phyloP scores from a whole-genome alignment of 2,113 vertebrate genomes.

The Antigone vipio region DNA sequence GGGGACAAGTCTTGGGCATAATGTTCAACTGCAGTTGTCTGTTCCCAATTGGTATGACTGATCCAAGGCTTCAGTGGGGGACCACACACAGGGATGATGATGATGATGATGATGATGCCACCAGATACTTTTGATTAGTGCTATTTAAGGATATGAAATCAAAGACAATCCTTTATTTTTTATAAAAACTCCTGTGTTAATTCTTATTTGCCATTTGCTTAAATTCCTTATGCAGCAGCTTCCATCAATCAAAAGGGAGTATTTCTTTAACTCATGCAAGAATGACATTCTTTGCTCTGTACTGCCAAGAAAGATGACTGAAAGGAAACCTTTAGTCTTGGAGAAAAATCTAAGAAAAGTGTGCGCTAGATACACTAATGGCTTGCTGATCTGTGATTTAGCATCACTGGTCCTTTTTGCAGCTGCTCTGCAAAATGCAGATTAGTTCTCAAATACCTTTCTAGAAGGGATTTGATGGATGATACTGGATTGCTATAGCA shows the following conservation, averaged over 20 bases:
- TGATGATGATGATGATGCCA: not conserved
- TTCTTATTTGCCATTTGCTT: not conserved
- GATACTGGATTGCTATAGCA: not conserved
- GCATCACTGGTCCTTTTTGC: not conserved
- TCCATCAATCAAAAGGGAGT: not conserved
- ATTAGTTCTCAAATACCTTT: not conserved
- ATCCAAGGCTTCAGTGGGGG: not conserved
- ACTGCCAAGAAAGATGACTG: not conserved
- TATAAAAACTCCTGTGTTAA: not conserved
- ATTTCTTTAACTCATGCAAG: not conserved
- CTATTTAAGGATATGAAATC: not conserved
- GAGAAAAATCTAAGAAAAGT: not conserved
- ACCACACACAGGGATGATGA: not conserved
- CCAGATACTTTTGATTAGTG: not conserved
- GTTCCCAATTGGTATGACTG: not conserved
- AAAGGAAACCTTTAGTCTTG: not conserved
- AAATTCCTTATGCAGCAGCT: not conserved
- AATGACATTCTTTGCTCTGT: not conserved
- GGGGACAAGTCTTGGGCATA: not conserved
- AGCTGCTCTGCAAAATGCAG: slow-evolving; percentile 1
- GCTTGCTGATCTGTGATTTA: not conserved
- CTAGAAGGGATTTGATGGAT: not conserved
- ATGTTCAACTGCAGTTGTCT: not conserved
- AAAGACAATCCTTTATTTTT: not conserved
- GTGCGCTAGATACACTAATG: not conserved